Evolutionary conservation across 2,113 vertebrate species (phyloP).

Genomic region (Chitala chitala): DNA sequence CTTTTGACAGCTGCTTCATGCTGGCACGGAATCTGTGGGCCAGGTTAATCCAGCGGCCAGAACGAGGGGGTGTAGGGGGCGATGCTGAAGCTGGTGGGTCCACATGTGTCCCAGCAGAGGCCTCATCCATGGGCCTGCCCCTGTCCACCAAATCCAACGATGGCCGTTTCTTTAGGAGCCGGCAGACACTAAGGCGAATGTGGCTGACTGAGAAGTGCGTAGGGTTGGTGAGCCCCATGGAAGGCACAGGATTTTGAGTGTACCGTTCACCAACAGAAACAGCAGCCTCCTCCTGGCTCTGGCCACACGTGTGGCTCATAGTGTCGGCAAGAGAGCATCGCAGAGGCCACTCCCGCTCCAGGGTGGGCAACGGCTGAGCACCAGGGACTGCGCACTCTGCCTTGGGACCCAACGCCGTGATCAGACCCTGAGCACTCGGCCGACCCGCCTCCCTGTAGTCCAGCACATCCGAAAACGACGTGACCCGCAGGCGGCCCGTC

Average conservation of each 20-base stretch:
- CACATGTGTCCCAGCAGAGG: no score
- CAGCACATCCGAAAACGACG: constrained; percentile 63
- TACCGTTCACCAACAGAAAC: constrained; percentile 41
- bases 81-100: constrained; percentile 38
- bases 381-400: constrained; percentile 45
- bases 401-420: constrained; percentile 50
- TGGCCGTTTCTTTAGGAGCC: constrained; percentile 71
- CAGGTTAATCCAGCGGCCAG: constrained; percentile 33
- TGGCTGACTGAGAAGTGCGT: constrained; percentile 73
- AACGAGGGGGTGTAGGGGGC: constrained; percentile 20
- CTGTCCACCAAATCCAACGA: constrained; percentile 41
- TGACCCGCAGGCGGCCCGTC: constrained; percentile 54
- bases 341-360: constrained; percentile 56
- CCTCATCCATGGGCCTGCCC: constrained; percentile 33
- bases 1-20: constrained; percentile 53
- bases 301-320: constrained; percentile 36
- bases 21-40: constrained; percentile 64
- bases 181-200: constrained; percentile 69
- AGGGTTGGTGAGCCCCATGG: constrained; percentile 31
- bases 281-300: constrained; percentile 72
- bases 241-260: constrained; percentile 36
- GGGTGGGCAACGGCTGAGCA: background rate
- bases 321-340: constrained; percentile 43
- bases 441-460: constrained; percentile 82
- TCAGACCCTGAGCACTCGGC: constrained; percentile 45